Base-by-base conservation (phyloP, 2,113 vertebrate genomes). In the Pseudopodoces humilis region DNA sequence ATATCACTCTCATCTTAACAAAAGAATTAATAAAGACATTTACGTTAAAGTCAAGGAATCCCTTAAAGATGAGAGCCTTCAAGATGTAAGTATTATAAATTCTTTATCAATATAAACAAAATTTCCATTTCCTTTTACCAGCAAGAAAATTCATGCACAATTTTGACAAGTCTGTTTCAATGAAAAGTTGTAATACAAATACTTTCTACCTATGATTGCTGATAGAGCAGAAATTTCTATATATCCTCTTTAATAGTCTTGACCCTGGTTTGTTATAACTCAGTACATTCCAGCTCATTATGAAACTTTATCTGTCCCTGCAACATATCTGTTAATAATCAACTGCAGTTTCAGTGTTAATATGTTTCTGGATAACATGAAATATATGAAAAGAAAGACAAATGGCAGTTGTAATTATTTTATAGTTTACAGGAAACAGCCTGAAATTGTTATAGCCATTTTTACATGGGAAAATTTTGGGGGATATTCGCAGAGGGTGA, bases 401-500 rank as follows among this genome's bases (percentile, higher is more conserved):
- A 95, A 94, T 46, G 13, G 9, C 46, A 31, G 15, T 79, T 62
- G 35, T 72, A 88, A 71, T 87, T 92, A 50, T 79, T 95, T 50
- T 53, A 46, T 46, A 59, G 68, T 62, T 95, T 80, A 83, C 11
- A n/a, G 63, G 58, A 94, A 92, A 90, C 67, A 90, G 50, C 37
- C 72, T 92, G 65, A 87, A 94, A 86, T 58, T 72, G 17, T 91
- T 84, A 92, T 9, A 58, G 67, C 83, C 83, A 80, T 80, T 94
- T 94, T 95, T 85, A 88, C 35, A 50, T 76, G 75, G 63, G 90
- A 96, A 96, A 79, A 43, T 72, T 79, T 44, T 90, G 52, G 41
- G 91, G 37, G 12, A 21, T 94, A 53, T 80, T 80, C 67, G 80
- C 37, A 72, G 63, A 85, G 9, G 27, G 16, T 69, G 41, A 65